Conservation (phyloP, 2,797 vertebrate species). For the Malacoctenus gilli region DNA sequence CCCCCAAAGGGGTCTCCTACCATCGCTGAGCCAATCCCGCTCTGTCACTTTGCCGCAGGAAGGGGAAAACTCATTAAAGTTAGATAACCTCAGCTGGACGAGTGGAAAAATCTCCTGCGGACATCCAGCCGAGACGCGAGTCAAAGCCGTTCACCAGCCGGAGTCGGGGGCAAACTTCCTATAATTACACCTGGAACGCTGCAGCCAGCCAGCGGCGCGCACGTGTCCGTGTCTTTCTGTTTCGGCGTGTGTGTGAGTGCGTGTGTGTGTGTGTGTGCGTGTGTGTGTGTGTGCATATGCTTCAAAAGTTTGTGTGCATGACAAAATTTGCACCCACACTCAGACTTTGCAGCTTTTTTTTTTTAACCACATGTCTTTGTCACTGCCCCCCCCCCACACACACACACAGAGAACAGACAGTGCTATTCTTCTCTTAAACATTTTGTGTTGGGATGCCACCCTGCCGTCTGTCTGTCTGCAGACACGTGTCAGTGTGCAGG, state of each 20-base stretch:
- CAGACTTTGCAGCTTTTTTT: slow-evolving; percentile 15
- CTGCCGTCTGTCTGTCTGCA: neutral
- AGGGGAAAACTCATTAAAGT: slow-evolving; percentile 75
- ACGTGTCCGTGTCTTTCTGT: neutral
- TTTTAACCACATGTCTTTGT: slow-evolving; percentile 16
- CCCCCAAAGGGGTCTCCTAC: slow-evolving; percentile 20
- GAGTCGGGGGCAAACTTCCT: slow-evolving; percentile 58
- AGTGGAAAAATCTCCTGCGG: slow-evolving; percentile 70
- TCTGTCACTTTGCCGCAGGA: slow-evolving; percentile 47
- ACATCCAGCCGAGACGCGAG: slow-evolving; percentile 53
- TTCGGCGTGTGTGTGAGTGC: slow-evolving; percentile 12
- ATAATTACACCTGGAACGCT: slow-evolving; percentile 75
- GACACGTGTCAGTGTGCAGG: neutral
- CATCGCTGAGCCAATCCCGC: slow-evolving; percentile 46
- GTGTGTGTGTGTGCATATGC: slow-evolving; percentile 1
- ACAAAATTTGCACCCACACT: slow-evolving; percentile 22
- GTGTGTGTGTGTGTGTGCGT: slow-evolving; percentile 18
- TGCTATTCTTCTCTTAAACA: slow-evolving; percentile 1
- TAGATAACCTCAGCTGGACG: slow-evolving; percentile 66
- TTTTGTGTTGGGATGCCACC: slow-evolving; percentile 9
- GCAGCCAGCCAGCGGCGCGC: slow-evolving; percentile 16
- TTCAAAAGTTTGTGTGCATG: slow-evolving; percentile 30
- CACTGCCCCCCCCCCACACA: slow-evolving; percentile 5
- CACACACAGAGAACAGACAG: neutral
- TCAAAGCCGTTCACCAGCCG: slow-evolving; percentile 60